A percentile compares a stretch with the other conserved stretches of the same genome.
Evolutionary conservation across 2,797 vertebrate species (phyloP).

Genomic region (Sylvilagus floridanus): DNA sequence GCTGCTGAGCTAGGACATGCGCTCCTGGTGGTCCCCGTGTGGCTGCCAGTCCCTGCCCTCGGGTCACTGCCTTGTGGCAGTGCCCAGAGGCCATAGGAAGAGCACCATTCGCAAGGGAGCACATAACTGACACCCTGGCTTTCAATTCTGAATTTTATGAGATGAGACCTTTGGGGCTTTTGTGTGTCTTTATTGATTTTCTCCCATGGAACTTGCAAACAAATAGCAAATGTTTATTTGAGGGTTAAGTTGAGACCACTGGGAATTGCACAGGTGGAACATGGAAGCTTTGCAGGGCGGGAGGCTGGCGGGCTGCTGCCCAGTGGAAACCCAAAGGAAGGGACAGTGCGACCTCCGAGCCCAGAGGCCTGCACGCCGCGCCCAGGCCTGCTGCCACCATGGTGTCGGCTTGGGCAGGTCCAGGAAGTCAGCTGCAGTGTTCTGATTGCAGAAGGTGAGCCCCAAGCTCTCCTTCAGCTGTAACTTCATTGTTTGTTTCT

Average conservation of each 20-base stretch:
- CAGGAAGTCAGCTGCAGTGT: neutral
- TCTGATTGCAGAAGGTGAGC: neutral
- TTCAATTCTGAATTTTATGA: constrained; percentile 59
- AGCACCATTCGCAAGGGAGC: constrained; percentile 33
- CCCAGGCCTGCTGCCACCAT: neutral
- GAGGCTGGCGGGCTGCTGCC: neutral
- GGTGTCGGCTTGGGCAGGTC: neutral
- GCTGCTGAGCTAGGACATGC: constrained; percentile 1
- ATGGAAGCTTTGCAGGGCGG: neutral
- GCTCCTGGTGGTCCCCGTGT: constrained; percentile 7
- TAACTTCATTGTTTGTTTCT: neutral
- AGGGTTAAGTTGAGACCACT: constrained; percentile 18
- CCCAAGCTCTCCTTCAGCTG: neutral
- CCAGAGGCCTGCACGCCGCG: neutral
- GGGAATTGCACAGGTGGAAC: neutral
- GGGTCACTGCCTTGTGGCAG: neutral
- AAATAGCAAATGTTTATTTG: constrained; percentile 61
- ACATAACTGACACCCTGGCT: constrained; percentile 57
- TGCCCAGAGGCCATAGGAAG: constrained; percentile 32
- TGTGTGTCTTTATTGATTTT: constrained; percentile 63
- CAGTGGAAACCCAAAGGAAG: neutral
- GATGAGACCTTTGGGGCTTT: constrained; percentile 42
- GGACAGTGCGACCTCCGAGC: neutral
- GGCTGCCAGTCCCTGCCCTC: neutral
- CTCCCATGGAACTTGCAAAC: constrained; percentile 29